Base-by-base conservation (phyloP, 2,888 invertebrate species). In the Operophtera brumata region DNA sequence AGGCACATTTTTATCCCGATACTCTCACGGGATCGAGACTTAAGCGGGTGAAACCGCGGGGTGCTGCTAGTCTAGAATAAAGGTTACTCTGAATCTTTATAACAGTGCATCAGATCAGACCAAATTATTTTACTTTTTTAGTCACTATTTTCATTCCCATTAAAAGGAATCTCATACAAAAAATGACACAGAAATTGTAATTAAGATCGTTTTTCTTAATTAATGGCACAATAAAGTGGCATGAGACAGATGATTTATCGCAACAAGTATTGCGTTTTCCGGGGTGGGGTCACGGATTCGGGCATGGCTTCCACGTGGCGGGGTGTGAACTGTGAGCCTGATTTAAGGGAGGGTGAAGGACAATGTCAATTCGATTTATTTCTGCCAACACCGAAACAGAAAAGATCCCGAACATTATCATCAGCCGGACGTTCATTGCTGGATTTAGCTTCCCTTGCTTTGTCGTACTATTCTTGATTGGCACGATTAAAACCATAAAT, bases 221-320 rank as follows among this genome's bases (percentile, higher is more conserved):
- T 69, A 72, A 70, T 71, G 62, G 57, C 47, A 57, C 58, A 61
- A 66, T 64, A 59, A 52, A 64, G 52, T 48, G 62, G 60, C 59
- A 54, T 40, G 57, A 50, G 61, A 65, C 54, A 62, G 62, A 69
- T 70, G 62, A 69, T 65, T 65, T 65, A 66, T 66, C 42, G 54
- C 26, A 59, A 63, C 64, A 54, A 54, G 57, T 57, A 55, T 61
- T 37, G 32, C 36, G 41, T 39, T 59, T 58, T 56, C 53, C 54
- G 50, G 42, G 51, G 37, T 14, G 34, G 40, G 41, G 28, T 6
- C 13, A 7, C 26, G 52, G 43, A 40, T 47, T n/a, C n/a, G 32
- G 36, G 14, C 30, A 47, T 37, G 12, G 40, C 26, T 50, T 44
- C 28, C 43, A 36, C n/a, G 10, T 39, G 10, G 8, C 7, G 11